Base-by-base conservation (phyloP, 2,113 vertebrate genomes). In the Eira barbara region DNA sequence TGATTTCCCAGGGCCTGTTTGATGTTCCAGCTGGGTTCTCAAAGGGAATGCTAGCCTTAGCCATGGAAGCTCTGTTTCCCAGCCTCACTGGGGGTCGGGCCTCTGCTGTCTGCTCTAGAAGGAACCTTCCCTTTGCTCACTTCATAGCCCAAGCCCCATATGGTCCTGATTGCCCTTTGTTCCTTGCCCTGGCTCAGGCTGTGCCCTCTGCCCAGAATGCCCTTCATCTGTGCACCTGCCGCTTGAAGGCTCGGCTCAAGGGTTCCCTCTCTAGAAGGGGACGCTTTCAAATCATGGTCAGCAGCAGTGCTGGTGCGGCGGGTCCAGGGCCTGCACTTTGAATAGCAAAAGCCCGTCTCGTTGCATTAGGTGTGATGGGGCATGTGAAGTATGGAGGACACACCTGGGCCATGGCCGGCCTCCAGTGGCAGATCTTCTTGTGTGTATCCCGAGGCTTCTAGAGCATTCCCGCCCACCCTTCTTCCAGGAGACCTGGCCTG, bases 391-490 rank as follows among this genome's bases (percentile, higher is more conserved):
- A 39, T 39, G 8, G 59, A 65, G 69, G 42, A n/a, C 21, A 0
- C 3, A 3, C 36, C 45, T 1, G 34, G 11, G 6, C 14, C 25
- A 0, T 7, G 36, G 27, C 25, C 0, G 29, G 15, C 39, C 29
- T 0, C 55, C 57, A 0, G 1, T 4, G 57, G 39, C 6, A 18
- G 21, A 39, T 73, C 47, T 47, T 39, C 73, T 27, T 5, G 1
- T 14, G 12, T 31, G 14, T 34, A 25, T 2, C 0, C 2, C 36
- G 94, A 57, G 1, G 25, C 45, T 86, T 84, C 92, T 18, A 47
- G 49, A 11, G 21, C 20, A 29, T 0, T 1, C 6, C 67, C 0
- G 1, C 4, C 74, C 3, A 0, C 65, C 34, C 55, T 67, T 71
- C 61, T 15, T 55, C 78, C 4, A 0, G 6, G 13, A 4, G 7